A percentile compares a stretch with the other conserved stretches of the same genome.
These are phyloP conservation scores for Salticus scenicus DNA, from an alignment of 2,888 invertebrate genomes.

Conservation along the genomic window DNA sequence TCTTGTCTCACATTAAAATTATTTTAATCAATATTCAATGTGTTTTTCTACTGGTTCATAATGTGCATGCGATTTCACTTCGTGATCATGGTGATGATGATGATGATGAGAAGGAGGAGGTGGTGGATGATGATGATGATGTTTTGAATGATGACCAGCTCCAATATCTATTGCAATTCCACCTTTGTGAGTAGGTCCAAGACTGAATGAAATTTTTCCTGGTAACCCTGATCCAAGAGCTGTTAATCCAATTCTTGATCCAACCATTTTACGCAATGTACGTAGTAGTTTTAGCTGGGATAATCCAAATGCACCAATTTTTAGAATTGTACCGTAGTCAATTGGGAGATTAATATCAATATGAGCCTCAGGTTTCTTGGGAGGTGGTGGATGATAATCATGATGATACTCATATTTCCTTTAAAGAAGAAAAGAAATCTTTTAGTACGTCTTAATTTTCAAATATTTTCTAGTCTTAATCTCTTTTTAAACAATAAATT, in stretches of 20 bases:
- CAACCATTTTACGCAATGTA: slow-evolving; percentile 56
- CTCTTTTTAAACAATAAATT: too few species aligned
- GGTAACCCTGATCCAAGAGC: slow-evolving; percentile 45
- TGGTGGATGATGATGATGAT: neutral
- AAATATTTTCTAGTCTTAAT: too few species aligned
- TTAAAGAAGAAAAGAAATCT: neutral
- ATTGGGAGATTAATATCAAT: slow-evolving; percentile 64
- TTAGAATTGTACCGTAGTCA: slow-evolving; percentile 52
- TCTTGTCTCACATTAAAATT: too few species aligned
- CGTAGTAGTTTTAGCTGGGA: slow-evolving; percentile 53
- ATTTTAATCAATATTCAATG: too few species aligned
- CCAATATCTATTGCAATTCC: slow-evolving; percentile 58
- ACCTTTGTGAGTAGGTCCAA: slow-evolving; percentile 33
- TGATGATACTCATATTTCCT: slow-evolving; percentile 44
- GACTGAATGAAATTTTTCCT: slow-evolving; percentile 47
- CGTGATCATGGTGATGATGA: too few species aligned
- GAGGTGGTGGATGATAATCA: slow-evolving; percentile 46
- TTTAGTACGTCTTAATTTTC: too few species aligned
- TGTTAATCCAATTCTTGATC: slow-evolving; percentile 40
- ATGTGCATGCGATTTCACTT: too few species aligned
- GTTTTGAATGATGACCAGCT: neutral
- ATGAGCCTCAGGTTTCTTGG: slow-evolving; percentile 36
- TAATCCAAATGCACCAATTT: slow-evolving; percentile 47
- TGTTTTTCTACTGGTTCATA: neutral
- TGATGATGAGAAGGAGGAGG: neutral